A percentile compares a stretch with the other conserved stretches of the same genome.
Evolutionary conservation across 2,113 vertebrate species (phyloP).

Genomic region (Coptodon bakossiorum): DNA sequence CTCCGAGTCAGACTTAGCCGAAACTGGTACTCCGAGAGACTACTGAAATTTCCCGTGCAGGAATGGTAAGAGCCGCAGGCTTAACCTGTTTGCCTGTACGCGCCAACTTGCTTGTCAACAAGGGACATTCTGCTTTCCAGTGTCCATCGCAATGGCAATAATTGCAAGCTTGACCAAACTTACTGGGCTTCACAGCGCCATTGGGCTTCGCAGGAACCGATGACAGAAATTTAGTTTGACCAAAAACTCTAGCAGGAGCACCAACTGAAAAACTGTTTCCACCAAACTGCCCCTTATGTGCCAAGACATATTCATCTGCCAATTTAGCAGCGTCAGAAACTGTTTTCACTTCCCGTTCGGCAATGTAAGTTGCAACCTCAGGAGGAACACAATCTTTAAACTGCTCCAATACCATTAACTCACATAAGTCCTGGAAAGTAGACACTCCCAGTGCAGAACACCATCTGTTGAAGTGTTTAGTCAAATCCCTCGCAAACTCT

Average conservation of each 20-base stretch:
- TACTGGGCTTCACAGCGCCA: not conserved
- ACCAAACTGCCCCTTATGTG: too few relatives aligned
- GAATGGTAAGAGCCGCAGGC: not conserved
- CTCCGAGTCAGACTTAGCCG: too few relatives aligned
- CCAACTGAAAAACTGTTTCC: too few relatives aligned
- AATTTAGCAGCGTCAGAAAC: too few relatives aligned
- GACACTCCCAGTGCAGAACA: not conserved
- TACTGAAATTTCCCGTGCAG: not conserved
- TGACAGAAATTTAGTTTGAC: not conserved
- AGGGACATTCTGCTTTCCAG: too few relatives aligned
- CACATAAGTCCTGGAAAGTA: not conserved
- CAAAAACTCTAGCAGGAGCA: too few relatives aligned
- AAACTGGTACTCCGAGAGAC: too few relatives aligned
- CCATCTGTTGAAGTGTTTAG: not conserved
- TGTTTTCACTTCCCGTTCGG: too few relatives aligned
- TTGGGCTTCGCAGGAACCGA: not conserved
- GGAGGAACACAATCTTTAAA: too few relatives aligned
- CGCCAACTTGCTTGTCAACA: not conserved
- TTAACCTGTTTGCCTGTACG: not conserved
- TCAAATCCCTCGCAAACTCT: not conserved
- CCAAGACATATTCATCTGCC: too few relatives aligned
- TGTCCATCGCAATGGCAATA: too few relatives aligned
- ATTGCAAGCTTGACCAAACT: not conserved
- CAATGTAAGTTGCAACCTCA: too few relatives aligned
- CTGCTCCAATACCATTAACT: not conserved